Percentiles rank a stretch among this genome's conserved stretches.
These are phyloP conservation scores for Falco biarmicus DNA, from an alignment of 2,797 vertebrate genomes.

Conservation along the genomic window DNA sequence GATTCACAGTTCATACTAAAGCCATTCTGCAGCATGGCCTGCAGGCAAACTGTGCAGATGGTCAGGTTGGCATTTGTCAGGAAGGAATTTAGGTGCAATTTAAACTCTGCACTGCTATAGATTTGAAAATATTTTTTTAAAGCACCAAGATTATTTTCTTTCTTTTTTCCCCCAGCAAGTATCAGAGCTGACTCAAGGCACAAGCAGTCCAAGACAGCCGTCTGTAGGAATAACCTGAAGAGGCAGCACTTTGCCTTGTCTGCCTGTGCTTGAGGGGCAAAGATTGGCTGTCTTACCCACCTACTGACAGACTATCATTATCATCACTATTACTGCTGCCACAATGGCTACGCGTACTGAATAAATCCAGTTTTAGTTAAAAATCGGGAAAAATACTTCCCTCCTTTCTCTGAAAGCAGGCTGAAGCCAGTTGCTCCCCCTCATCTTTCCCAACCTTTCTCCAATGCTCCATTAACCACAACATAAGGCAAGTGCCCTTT, in stretches of 20 bases:
- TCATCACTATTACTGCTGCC: background rate
- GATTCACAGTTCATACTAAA: background rate
- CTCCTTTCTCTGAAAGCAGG: background rate
- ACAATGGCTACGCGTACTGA: background rate
- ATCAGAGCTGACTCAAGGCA: background rate
- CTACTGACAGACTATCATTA: background rate
- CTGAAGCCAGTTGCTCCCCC: background rate
- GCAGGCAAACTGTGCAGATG: background rate
- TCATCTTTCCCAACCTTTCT: background rate
- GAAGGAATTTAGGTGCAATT: background rate
- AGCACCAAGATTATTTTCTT: background rate
- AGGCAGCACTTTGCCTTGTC: background rate
- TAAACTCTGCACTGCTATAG: background rate
- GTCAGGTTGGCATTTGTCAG: background rate
- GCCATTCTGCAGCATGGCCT: background rate
- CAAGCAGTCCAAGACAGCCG: fast-evolving
- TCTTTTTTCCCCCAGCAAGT: background rate
- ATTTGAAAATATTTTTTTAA: background rate
- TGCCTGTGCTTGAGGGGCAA: background rate
- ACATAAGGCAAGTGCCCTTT: background rate
- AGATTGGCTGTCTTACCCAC: background rate
- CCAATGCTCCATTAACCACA: background rate
- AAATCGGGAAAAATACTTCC: background rate
- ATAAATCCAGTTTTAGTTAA: background rate
- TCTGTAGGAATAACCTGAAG: background rate